These are phyloP conservation scores for Napeogenes inachia DNA, from an alignment of 2,888 invertebrate species.

Conservation along the genomic window DNA sequence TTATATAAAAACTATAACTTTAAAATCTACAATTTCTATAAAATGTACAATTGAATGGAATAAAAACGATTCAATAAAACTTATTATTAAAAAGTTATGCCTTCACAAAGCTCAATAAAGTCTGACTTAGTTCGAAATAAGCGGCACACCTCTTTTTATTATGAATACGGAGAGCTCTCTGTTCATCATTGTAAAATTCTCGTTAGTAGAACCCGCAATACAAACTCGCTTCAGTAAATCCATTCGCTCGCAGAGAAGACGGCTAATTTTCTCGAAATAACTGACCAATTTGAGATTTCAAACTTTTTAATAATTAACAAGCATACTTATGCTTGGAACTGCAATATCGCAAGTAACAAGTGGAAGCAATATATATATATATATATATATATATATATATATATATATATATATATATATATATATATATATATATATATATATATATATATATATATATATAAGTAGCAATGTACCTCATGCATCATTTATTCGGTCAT, in stretches of 20 bases:
- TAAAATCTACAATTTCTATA: too few species aligned
- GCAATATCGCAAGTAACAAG: too few species aligned
- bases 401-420: too few species aligned
- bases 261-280: constrained; percentile 47
- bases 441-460: too few species aligned
- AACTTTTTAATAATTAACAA: constrained; percentile 23
- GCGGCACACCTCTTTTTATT: constrained; percentile 40
- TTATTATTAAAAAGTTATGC: constrained; percentile 34
- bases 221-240: constrained; percentile 61
- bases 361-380: too few species aligned
- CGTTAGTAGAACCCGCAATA: constrained; percentile 67
- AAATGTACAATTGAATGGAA: too few species aligned
- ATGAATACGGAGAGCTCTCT: constrained; percentile 49
- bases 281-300: constrained; percentile 44
- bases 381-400: too few species aligned
- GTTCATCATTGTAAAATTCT: constrained; percentile 62
- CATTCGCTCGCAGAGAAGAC: constrained; percentile 48
- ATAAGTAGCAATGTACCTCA: too few species aligned
- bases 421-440: too few species aligned
- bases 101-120: constrained; percentile 7
- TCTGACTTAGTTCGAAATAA: constrained; percentile 19
- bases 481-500: too few species aligned
- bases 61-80: neutral
- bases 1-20: too few species aligned
- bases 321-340: too few species aligned